Evolutionary conservation across 2,797 vertebrate species (phyloP).

Genomic region (Diplodus puntazzo): DNA sequence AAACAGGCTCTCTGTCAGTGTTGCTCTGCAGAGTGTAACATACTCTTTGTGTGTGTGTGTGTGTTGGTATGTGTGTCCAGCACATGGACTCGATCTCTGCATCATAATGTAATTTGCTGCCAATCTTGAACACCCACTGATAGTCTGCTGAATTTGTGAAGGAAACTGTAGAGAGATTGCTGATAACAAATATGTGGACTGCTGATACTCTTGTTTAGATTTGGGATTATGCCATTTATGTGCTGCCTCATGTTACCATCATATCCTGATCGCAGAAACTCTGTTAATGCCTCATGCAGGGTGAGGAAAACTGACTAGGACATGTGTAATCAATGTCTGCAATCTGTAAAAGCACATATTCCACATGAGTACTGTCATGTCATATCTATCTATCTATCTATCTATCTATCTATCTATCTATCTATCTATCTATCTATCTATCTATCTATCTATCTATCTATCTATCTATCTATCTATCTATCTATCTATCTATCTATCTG

Average conservation of each 20-base stretch:
- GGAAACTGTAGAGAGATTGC: constrained; percentile 28
- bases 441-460: no score
- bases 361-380: not conserved
- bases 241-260: constrained; percentile 8
- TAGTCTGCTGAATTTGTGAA: constrained; percentile 53
- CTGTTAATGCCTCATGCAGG: not conserved
- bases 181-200: constrained; percentile 33
- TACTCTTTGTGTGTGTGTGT: constrained; percentile 42
- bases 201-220: constrained; percentile 19
- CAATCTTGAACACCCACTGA: constrained; percentile 62
- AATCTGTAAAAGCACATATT: not conserved
- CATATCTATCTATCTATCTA: no score
- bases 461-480: no score
- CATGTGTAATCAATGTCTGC: not conserved
- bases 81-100: constrained; percentile 54
- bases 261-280: not conserved
- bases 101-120: constrained; percentile 64
- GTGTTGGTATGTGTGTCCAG: constrained; percentile 50
- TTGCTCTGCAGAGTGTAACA: constrained; percentile 70
- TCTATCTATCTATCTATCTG: no score
- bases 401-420: no score
- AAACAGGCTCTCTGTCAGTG: constrained; percentile 68
- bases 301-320: not conserved
- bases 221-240: constrained; percentile 15
- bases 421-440: no score